Evolutionary conservation across 2,797 vertebrate genomes (phyloP).

Genomic region (Hephaestus fuliginosus): DNA sequence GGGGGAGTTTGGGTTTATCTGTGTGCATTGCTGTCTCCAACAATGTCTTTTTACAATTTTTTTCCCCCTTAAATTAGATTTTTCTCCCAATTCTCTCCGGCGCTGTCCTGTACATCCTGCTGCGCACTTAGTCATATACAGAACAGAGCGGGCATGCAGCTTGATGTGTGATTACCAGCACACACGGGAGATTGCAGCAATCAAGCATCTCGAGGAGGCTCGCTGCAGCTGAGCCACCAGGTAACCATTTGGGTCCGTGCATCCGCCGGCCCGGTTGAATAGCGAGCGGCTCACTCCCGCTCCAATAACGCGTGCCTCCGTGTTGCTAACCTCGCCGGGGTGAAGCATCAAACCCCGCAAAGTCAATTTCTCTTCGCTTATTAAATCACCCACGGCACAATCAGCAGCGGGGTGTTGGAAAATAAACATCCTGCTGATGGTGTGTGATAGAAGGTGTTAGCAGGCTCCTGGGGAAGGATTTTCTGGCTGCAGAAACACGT

Average conservation of each 20-base stretch:
- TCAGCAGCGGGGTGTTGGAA: slow-evolving; percentile 70
- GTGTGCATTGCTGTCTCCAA: neutral
- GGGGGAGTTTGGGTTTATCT: neutral
- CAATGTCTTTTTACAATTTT: neutral
- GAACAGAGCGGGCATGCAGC: slow-evolving; percentile 64
- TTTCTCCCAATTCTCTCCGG: slow-evolving; percentile 42
- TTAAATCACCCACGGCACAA: slow-evolving; percentile 77
- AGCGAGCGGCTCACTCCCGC: slow-evolving; percentile 33
- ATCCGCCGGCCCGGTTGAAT: slow-evolving; percentile 42
- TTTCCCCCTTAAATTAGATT: slow-evolving; percentile 26
- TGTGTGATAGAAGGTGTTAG: slow-evolving; percentile 66
- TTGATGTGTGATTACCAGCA: slow-evolving; percentile 80
- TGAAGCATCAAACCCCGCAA: slow-evolving; percentile 60
- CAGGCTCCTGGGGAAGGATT: slow-evolving; percentile 48
- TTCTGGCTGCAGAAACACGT: slow-evolving; percentile 58
- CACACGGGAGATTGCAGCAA: slow-evolving; percentile 76
- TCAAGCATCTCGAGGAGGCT: slow-evolving; percentile 75
- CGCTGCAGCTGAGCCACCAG: slow-evolving; percentile 70
- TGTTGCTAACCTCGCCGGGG: slow-evolving; percentile 47
- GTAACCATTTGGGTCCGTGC: slow-evolving; percentile 67
- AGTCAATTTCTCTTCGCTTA: slow-evolving; percentile 76
- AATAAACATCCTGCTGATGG: slow-evolving; percentile 75
- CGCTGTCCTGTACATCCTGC: slow-evolving; percentile 31
- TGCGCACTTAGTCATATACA: slow-evolving; percentile 55
- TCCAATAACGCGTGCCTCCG: slow-evolving; percentile 54